Conservation (phyloP, 1,140 invertebrate genomes). For the Palaemon carinicauda region DNA sequence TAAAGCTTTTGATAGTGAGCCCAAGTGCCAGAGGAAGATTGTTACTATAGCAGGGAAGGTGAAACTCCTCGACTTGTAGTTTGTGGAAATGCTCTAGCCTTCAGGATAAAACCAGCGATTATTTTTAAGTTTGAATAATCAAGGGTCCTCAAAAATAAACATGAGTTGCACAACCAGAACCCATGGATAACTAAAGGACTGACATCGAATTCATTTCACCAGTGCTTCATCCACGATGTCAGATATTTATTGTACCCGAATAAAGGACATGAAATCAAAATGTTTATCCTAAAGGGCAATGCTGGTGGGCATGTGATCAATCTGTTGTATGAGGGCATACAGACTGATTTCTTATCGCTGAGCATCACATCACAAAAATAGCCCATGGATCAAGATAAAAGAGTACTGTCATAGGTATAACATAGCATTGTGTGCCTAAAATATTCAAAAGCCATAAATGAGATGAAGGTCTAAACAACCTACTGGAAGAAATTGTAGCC, state of each 20-base stretch:
- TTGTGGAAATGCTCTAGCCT: background rate
- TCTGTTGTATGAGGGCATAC: no score
- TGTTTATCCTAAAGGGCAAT: no score
- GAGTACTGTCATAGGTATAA: background rate
- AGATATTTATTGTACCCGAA: background rate
- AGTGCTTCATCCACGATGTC: background rate
- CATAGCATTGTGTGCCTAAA: background rate
- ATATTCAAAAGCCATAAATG: background rate
- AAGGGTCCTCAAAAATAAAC: no score
- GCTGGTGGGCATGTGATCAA: no score
- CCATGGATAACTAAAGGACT: background rate
- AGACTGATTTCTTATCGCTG: no score
- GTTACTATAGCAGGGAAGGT: conserved; percentile 44
- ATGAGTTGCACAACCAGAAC: no score
- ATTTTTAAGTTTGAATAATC: background rate
- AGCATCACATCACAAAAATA: no score
- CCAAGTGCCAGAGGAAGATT: conserved; percentile 43
- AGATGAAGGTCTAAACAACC: conserved; percentile 40
- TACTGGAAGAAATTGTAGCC: conserved; percentile 17
- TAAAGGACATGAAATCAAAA: background rate
- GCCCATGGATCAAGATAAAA: no score
- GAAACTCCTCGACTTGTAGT: conserved; percentile 47
- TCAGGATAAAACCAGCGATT: background rate
- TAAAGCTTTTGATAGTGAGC: background rate
- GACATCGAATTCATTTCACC: background rate